Evolutionary conservation across 1,140 invertebrate species (phyloP), one percentile per base, ranked within the genome.

Genomic region (Papilio machaon): DNA sequence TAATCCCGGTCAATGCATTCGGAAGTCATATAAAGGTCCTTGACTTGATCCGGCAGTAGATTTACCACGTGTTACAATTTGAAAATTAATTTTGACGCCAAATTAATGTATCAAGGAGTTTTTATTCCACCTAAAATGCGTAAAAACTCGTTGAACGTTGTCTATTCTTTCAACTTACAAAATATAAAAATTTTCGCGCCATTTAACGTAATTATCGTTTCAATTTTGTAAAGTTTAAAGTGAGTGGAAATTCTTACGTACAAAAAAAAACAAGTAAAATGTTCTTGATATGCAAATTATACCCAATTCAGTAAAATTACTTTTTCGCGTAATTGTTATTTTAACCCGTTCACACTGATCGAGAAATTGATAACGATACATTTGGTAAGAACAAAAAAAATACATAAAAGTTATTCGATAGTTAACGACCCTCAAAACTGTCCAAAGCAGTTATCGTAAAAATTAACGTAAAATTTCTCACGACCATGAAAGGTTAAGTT

Each of bases 401-500:
- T 43, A 70, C 11, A 38, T 23, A 73, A 43, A 46, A 73, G 17
- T 30, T 15, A 76, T 76, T 75, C 73, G 73, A 76, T 52, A 30
- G 74, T 47, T 52, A 76, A 49, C 74, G 74, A 76, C 74, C 47
- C 47, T 47, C 47, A 19, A 52, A 76, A 76, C 38, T 73, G 46
- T 23, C 47, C 74, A 49, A 47, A 23, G 15, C 38, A 58, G 17
- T 47, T 74, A 19, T 7, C 46, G n/a, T 49, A 35, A 46, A 30
- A 76, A 70, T 70, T 64, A 64, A 30, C 11, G 60, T 64, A 13
- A 46, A 52, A 49, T 75, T 76, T 76, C 74, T 23, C 46, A 76
- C 46, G 74, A 35, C 47, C 47, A 54, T 52, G 46, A 30, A 75
- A 49, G 74, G 74, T 76, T 76, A 76, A 76, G 23, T 76, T 76